Conservation (phyloP, 2,113 vertebrate genomes). For the Bothrops jararaca region DNA sequence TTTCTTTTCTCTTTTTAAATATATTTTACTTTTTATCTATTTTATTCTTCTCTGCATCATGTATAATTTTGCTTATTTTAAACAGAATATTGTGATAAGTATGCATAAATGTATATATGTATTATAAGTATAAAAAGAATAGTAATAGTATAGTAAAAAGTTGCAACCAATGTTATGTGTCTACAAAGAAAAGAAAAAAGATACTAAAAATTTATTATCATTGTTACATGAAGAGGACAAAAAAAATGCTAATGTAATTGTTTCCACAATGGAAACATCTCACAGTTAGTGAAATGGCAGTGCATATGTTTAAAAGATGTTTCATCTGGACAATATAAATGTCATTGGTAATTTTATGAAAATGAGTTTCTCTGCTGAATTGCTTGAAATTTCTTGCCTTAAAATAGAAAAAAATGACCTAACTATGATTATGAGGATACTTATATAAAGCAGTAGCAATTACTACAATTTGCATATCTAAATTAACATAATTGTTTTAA, state of each 20-base stretch:
- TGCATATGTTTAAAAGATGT: background rate
- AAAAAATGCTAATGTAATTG: background rate
- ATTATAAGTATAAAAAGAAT: background rate
- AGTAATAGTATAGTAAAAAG: background rate
- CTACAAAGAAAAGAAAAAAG: background rate
- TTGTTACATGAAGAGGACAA: background rate
- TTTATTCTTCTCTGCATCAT: background rate
- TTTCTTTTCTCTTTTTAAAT: background rate
- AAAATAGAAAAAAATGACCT: constrained; percentile 48
- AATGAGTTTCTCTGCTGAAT: constrained; percentile 17
- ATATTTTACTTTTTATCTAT: background rate
- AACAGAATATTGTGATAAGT: background rate
- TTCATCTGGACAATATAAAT: background rate
- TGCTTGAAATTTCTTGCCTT: constrained; percentile 8
- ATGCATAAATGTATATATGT: background rate
- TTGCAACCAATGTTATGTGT: background rate
- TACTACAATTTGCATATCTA: constrained; percentile 38
- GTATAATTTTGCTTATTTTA: background rate
- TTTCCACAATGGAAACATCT: background rate
- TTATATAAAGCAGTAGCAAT: constrained; percentile 56
- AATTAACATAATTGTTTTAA: constrained; percentile 62
- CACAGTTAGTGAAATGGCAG: background rate
- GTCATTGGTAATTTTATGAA: constrained; percentile 29
- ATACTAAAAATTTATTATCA: background rate
- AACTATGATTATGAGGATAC: constrained; percentile 50